A percentile compares a stretch with the other conserved stretches of the same genome.
Evolutionary conservation across 2,888 invertebrate species (phyloP).

Genomic region (Balanococcus diminutus): DNA sequence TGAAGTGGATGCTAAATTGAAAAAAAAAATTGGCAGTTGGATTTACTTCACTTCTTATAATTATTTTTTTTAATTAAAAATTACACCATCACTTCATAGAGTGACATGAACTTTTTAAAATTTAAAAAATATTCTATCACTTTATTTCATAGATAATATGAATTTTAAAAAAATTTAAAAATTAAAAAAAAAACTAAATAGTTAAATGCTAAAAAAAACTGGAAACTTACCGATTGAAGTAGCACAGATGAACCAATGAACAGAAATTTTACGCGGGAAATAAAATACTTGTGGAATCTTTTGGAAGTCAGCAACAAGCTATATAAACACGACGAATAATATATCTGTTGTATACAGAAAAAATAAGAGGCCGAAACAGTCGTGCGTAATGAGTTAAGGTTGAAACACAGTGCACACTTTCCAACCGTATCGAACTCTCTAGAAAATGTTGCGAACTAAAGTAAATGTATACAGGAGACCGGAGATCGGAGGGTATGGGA

Average conservation of each 20-base stretch:
- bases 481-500: not conserved
- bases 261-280: not conserved
- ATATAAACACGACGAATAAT: conserved; percentile 37
- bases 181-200: too few relatives aligned
- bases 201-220: not conserved
- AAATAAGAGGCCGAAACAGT: conserved; percentile 45
- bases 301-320: conserved; percentile 47
- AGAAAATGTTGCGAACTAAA: conserved; percentile 4
- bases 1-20: too few relatives aligned
- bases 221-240: conserved; percentile 17
- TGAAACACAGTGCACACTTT: conserved; percentile 32
- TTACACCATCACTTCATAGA: too few relatives aligned
- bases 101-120: not conserved
- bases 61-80: too few relatives aligned
- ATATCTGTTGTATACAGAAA: conserved; percentile 40
- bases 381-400: conserved; percentile 47
- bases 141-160: too few relatives aligned
- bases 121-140: not conserved
- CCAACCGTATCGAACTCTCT: conserved; percentile 43
- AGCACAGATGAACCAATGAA: not conserved
- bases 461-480: too few relatives aligned
- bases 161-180: not conserved
- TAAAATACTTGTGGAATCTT: conserved; percentile 45
- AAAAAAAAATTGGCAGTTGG: too few relatives aligned
- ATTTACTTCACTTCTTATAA: too few relatives aligned